These are phyloP conservation scores for Crotalus helleri DNA, from an alignment of 2,113 vertebrate species.

Conservation along the genomic window DNA sequence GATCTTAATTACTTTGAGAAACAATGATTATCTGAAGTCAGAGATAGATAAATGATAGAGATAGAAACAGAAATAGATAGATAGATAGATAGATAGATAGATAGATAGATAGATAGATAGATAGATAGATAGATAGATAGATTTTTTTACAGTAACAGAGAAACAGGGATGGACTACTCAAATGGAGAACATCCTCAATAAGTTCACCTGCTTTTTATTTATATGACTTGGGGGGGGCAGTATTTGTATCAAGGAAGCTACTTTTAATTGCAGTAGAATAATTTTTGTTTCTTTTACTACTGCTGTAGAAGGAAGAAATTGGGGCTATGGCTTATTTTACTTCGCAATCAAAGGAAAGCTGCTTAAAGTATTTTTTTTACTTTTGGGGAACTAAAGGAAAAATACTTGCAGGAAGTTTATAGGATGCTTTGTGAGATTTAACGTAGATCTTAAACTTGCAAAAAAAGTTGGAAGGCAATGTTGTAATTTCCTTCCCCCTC, in stretches of 20 bases:
- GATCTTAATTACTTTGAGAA: background rate
- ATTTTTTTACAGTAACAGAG: background rate
- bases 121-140: background rate
- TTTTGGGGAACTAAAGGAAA: background rate
- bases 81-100: background rate
- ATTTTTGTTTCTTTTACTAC: background rate
- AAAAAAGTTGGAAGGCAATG: no score
- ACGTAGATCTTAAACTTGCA: background rate
- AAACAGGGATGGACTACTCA: background rate
- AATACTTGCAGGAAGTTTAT: background rate
- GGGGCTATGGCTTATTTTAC: background rate
- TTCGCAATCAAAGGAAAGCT: background rate
- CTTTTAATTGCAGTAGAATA: background rate
- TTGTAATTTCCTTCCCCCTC: no score
- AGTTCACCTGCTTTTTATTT: background rate
- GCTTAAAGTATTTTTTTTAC: background rate
- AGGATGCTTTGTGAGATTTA: background rate
- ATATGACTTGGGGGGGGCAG: background rate
- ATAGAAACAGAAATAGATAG: background rate
- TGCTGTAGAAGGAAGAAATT: background rate
- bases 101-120: background rate
- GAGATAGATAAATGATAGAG: background rate
- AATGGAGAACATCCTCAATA: background rate
- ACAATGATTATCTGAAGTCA: background rate
- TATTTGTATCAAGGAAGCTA: background rate